These are phyloP conservation scores for Oreocharis arfaki DNA, from an alignment of 2,113 vertebrate species.

Conservation along the genomic window DNA sequence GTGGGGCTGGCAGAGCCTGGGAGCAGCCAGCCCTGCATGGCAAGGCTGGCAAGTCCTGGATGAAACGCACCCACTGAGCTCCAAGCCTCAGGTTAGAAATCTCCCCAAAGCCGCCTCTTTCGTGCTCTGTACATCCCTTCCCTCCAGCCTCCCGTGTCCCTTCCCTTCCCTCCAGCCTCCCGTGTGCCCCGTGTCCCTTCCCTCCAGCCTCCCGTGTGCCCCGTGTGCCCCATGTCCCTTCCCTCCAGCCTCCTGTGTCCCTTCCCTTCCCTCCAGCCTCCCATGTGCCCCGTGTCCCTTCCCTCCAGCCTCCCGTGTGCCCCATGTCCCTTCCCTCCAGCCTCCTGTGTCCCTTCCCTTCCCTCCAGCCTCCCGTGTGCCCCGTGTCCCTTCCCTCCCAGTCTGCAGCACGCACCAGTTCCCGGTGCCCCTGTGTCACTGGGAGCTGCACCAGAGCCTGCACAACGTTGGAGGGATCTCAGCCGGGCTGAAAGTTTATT, in stretches of 20 bases:
- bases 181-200: rapidly evolving
- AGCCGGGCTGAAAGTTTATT: not conserved
- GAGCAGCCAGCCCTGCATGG: not conserved
- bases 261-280: not conserved
- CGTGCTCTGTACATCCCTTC: not conserved
- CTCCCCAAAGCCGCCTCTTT: rapidly evolving
- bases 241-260: rapidly evolving
- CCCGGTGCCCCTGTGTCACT: rapidly evolving
- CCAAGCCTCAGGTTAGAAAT: not conserved
- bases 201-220: not conserved
- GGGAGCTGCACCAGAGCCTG: not conserved
- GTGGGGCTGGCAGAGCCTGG: not conserved
- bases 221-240: too few species aligned
- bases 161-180: not conserved
- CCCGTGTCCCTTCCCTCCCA: not conserved
- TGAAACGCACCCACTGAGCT: rapidly evolving
- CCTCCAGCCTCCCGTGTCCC: not conserved
- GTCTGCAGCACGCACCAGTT: rapidly evolving
- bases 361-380: rapidly evolving
- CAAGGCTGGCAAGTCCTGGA: not conserved
- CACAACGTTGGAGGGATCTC: not conserved
- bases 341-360: too few species aligned
- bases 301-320: rapidly evolving
- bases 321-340: not conserved
- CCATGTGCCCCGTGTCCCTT: too few species aligned